Conservation (phyloP, 2,113 vertebrate genomes). For the Arvicanthis niloticus region DNA sequence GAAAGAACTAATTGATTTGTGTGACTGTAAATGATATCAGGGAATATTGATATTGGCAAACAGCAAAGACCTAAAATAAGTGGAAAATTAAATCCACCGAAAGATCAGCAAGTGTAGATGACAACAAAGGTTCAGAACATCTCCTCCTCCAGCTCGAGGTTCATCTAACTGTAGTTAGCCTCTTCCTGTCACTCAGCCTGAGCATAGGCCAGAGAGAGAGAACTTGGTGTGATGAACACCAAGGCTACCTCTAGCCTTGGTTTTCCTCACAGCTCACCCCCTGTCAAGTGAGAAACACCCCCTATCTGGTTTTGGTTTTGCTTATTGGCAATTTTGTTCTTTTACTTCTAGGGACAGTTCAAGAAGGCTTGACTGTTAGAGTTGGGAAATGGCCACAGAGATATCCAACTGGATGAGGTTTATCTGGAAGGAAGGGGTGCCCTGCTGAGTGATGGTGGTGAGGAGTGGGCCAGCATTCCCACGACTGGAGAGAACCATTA, state of each 20-base stretch:
- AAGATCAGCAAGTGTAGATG: not conserved
- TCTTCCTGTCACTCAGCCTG: not conserved
- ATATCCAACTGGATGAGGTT: not conserved
- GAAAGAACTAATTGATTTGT: not conserved
- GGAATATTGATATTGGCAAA: not conserved
- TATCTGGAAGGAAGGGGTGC: not conserved
- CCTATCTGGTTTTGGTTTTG: not conserved
- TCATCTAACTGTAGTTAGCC: not conserved
- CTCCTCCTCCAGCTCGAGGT: not conserved
- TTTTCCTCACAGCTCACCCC: not conserved
- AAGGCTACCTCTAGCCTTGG: not conserved
- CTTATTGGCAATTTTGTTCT: not conserved
- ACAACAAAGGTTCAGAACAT: not conserved
- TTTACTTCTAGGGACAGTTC: not conserved
- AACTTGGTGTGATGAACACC: not conserved
- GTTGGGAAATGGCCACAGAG: not conserved
- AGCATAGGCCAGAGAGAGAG: not conserved
- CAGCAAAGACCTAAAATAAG: not conserved
- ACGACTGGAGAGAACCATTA: not conserved
- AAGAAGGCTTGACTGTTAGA: not conserved
- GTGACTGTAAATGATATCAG: not conserved
- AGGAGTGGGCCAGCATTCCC: not conserved
- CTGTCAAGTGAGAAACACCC: not conserved
- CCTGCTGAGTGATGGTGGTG: not conserved
- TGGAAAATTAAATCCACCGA: conserved; percentile 23